A percentile compares a stretch with the other conserved stretches of the same genome.
These are phyloP conservation scores for Mormyrus proboscirostris DNA, from an alignment of 2,797 vertebrate species.

Conservation along the genomic window DNA sequence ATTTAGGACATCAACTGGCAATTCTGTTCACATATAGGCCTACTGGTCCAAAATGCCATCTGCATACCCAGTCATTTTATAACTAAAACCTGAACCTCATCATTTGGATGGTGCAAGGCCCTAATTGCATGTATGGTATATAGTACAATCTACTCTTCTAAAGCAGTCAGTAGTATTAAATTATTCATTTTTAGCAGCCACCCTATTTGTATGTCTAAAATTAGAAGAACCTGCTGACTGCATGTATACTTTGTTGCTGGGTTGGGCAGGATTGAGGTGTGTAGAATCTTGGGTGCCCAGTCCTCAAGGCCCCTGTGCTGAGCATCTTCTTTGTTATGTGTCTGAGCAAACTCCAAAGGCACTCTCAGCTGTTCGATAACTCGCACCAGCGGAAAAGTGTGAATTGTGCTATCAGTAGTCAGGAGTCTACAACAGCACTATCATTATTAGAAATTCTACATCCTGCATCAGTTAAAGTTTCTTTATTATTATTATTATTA, in stretches of 20 bases:
- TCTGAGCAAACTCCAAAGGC: not conserved
- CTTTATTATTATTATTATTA: not conserved
- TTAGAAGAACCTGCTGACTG: not conserved
- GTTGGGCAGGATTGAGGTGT: not conserved
- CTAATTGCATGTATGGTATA: not conserved
- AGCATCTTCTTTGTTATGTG: not conserved
- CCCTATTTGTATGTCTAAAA: not conserved
- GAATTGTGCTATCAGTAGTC: not conserved
- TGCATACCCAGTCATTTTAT: not conserved
- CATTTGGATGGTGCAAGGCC: not conserved
- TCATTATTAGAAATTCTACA: not conserved
- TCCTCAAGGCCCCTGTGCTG: not conserved
- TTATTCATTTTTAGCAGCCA: not conserved
- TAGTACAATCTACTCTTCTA: not conserved
- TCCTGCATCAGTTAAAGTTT: not conserved
- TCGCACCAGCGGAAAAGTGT: not conserved
- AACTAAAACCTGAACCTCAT: not conserved
- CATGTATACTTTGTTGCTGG: not conserved
- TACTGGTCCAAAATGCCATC: not conserved
- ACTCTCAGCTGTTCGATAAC: not conserved
- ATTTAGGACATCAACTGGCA: not conserved
- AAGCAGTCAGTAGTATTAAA: constrained; percentile 8
- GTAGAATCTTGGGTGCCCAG: not conserved
- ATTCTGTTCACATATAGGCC: not conserved
- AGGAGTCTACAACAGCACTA: not conserved